These are phyloP conservation scores for Drosophila helvetica DNA, from an alignment of 2,888 invertebrate genomes.

Conservation along the genomic window DNA sequence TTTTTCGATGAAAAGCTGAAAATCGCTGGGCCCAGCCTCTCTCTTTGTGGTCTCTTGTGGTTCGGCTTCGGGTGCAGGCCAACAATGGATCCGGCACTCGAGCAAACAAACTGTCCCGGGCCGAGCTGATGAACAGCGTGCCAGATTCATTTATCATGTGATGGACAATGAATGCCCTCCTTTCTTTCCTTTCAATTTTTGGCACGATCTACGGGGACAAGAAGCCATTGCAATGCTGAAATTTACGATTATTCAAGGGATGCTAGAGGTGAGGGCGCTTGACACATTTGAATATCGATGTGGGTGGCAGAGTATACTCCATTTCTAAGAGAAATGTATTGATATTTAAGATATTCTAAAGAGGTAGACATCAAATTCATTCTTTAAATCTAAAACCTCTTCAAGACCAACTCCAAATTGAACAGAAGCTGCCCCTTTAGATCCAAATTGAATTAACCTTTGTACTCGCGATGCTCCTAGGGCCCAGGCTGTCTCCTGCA, in stretches of 20 bases:
- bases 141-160: constrained; percentile 65
- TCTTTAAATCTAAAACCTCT: not conserved
- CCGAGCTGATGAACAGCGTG: constrained; percentile 24
- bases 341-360: no score
- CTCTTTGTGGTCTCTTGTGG: constrained; percentile 39
- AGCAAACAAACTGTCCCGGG: constrained; percentile 73
- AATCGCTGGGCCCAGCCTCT: constrained; percentile 54
- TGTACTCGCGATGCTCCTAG: constrained; percentile 3
- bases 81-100: constrained; percentile 58
- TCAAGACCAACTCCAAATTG: constrained; percentile 28
- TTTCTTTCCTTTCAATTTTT: constrained; percentile 28
- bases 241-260: constrained; percentile 7
- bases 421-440: constrained; percentile 60
- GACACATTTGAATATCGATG: constrained; percentile 4
- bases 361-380: no score
- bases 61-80: constrained; percentile 22
- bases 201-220: constrained; percentile 61
- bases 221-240: no score
- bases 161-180: constrained; percentile 32
- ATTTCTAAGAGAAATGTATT: no score
- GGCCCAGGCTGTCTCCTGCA: constrained; percentile 16
- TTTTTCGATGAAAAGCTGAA: constrained; percentile 73
- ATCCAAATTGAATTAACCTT: constrained; percentile 33
- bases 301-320: constrained; percentile 11
- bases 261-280: not conserved